Percentiles rank a stretch among this genome's conserved stretches.
These are phyloP conservation scores for Cerceris ruficornis DNA, from an alignment of 2,888 invertebrate genomes.

Conservation along the genomic window DNA sequence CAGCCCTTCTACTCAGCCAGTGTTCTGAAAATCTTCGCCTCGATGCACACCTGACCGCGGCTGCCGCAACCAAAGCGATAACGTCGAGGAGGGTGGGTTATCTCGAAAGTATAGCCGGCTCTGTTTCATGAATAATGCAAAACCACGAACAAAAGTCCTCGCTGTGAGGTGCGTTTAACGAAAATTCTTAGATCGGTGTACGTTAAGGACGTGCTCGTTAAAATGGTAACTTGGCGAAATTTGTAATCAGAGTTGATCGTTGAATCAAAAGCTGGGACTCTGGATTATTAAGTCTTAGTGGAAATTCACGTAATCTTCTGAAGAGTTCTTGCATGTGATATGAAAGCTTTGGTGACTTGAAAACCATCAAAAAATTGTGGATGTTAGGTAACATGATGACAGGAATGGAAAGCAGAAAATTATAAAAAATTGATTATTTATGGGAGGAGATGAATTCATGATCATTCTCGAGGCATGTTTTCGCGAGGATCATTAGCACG, in stretches of 20 bases:
- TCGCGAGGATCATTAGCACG: constrained; percentile 4
- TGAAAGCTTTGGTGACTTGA: too few species aligned
- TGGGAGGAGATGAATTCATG: too few species aligned
- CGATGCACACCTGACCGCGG: constrained; percentile 64
- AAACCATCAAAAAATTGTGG: too few species aligned
- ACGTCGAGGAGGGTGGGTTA: constrained; percentile 71
- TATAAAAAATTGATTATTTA: neutral
- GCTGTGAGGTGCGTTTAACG: constrained; percentile 49
- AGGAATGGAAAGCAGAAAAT: neutral
- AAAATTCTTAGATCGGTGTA: constrained; percentile 11
- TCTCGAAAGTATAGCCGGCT: constrained; percentile 63
- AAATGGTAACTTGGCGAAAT: too few species aligned
- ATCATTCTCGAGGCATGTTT: neutral
- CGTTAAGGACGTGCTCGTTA: too few species aligned
- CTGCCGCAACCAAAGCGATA: constrained; percentile 66
- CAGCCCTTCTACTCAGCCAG: constrained; percentile 47
- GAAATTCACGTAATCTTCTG: neutral
- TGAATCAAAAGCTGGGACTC: too few species aligned
- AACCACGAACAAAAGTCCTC: constrained; percentile 36
- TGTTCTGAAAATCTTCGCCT: constrained; percentile 33
- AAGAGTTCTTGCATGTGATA: too few species aligned
- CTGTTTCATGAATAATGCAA: constrained; percentile 74
- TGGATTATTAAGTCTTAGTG: neutral
- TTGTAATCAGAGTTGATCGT: too few species aligned
- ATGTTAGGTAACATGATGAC: too few species aligned